Evolutionary conservation across 2,797 vertebrate genomes (phyloP), one percentile per base, ranked within the genome.

Genomic region (Chloroceryle inda): DNA sequence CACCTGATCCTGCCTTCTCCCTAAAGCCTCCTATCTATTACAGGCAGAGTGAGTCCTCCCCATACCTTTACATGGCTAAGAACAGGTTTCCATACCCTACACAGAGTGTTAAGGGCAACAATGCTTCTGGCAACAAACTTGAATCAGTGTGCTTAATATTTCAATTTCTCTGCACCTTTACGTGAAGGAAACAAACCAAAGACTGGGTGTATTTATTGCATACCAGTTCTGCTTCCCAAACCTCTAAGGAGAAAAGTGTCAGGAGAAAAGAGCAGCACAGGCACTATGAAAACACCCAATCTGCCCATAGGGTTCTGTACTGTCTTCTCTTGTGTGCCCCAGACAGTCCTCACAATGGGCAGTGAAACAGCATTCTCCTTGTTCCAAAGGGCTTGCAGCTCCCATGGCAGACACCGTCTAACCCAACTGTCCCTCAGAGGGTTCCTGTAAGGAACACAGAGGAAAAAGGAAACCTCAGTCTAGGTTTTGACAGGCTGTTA

Each of bases 91-190:
- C 1, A 0, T 0, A 13, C 5, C 2, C n/a, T 31, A 15, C 1
- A 0, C 15, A 42, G 10, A 52, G 29, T 0, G 0, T 37, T 20
- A 23, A 59, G 15, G 11, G 27, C 8, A 92, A 59, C 0, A 0
- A 38, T 26, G 31, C 29, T 31, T n/a, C n/a, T 44, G 40, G 27
- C 53, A 78, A 20, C n/a, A 24, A 63, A 21, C 13, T 31, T 58
- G 2, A 31, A 5, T 26, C 20, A 75, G 17, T 1, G 1, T 45
- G 37, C 35, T 24, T 13, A 47, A 1, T 3, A 56, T 7, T 56
- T 40, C 2, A 0, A 23, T 67, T 77, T 42, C 49, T 45, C 29
- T 29, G 18, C 55, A 88, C 44, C 42, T 62, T 72, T 9, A 40
- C 0, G 3, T 79, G n/a, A n/a, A 62, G 40, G 68, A 53, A 0